Evolutionary conservation across 2,797 vertebrate species (phyloP).

Genomic region (Morelia viridis): DNA sequence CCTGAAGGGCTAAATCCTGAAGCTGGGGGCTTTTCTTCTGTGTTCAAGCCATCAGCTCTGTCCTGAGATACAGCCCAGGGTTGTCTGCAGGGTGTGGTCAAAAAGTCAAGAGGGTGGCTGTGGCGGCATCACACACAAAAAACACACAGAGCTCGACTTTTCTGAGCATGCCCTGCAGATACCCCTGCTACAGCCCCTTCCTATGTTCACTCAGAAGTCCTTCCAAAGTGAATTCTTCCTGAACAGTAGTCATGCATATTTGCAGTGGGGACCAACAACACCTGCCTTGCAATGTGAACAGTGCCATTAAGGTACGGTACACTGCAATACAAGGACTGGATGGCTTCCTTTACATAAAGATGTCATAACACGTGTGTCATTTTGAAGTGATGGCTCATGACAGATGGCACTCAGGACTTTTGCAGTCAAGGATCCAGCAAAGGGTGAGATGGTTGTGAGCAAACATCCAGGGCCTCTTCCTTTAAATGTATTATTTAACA

Average conservation of each 20-base stretch:
- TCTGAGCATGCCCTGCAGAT: background rate
- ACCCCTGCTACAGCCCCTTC: background rate
- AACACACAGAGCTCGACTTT: background rate
- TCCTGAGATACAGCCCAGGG: background rate
- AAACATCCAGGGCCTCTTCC: background rate
- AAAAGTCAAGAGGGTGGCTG: background rate
- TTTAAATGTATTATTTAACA: background rate
- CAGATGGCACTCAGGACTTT: background rate
- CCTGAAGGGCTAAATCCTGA: background rate
- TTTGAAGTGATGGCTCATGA: background rate
- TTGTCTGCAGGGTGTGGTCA: background rate
- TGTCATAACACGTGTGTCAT: background rate
- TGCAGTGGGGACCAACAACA: background rate
- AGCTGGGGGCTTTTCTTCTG: background rate
- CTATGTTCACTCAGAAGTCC: background rate
- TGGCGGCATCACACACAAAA: background rate
- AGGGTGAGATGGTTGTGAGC: background rate
- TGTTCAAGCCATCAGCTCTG: background rate
- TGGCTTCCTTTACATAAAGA: background rate
- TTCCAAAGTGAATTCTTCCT: background rate
- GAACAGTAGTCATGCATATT: background rate
- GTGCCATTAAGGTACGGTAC: background rate
- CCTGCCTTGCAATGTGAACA: background rate
- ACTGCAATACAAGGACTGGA: background rate
- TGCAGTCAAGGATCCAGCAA: background rate